These are phyloP conservation scores for Mactromeris polynyma DNA, from an alignment of 2,888 invertebrate genomes.

Conservation along the genomic window DNA sequence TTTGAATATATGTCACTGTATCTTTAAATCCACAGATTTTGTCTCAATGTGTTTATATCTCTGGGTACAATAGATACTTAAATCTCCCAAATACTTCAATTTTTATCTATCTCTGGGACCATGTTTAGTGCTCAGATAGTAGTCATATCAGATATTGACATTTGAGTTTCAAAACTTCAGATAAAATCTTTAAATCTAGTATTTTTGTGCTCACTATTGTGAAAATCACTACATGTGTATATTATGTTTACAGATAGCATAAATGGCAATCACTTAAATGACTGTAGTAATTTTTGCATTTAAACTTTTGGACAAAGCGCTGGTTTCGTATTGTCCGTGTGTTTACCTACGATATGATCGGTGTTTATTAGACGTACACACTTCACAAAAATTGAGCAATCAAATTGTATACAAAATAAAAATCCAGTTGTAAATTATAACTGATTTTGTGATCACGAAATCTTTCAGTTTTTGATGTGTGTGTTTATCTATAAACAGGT, in stretches of 20 bases:
- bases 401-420: constrained; percentile 7
- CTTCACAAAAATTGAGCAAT: not conserved
- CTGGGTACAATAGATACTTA: not conserved
- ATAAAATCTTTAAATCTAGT: constrained; percentile 4
- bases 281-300: not conserved
- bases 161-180: not conserved
- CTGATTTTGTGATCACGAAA: not conserved
- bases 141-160: not conserved
- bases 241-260: not conserved
- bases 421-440: not conserved
- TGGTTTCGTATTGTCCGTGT: not conserved
- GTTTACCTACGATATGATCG: not conserved
- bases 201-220: not conserved
- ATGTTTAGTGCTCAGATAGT: not conserved
- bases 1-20: not conserved
- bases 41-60: not conserved
- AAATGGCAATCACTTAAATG: not conserved
- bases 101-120: not conserved
- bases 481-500: not conserved
- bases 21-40: not conserved
- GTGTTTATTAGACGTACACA: constrained; percentile 1
- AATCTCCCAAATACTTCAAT: not conserved
- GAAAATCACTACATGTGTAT: not conserved
- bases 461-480: not conserved
- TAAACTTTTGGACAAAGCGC: not conserved